Base-by-base conservation (phyloP, 2,797 vertebrate genomes). In the Leptatherina wallacei region DNA sequence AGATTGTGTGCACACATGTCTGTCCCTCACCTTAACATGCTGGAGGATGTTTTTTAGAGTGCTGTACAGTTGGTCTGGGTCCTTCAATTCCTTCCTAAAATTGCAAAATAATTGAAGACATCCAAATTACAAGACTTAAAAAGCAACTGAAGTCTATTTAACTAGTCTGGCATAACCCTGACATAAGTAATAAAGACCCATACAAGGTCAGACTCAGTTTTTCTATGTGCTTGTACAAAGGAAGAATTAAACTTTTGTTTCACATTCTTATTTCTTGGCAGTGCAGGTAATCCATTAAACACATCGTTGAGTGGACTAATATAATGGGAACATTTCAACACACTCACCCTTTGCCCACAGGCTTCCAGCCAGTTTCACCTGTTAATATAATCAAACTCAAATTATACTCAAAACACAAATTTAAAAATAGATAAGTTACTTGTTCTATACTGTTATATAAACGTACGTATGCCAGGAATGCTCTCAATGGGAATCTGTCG, bases 401-500 rank as follows among this genome's bases (percentile, higher is more conserved):
- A 16, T 78, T 0, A 77, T 1, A 27, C 8, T 38, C 18, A 65
- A 38, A 72, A 40, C 11, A 66, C 12, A 22, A 16, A 44, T 44
- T 10, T 5, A 36, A 12, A 18, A 29, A n/a, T 14, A 44, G 16
- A 6, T 1, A 9, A 30, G 49, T 24, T 16, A 40, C 3, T 52
- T 30, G 35, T 40, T 40, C 18, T 14, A 22, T 24, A 54, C n/a
- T 0, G 9, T 6, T 33, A 13, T 49, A 10, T 14, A 12, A 61
- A 96, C 97, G 3, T 97, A 99, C 98, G 96, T 88, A 99, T 99
- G 89, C 98, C 98, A 76, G 98, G 98, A 94, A 99, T 99, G 94
- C 96, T 99, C 92, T 99, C 98, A 73, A 99, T 97, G 33, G 98
- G 97, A 91, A 99, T 99, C 92, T 99, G 98, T 61, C 97, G 96